phyloP scores from a whole-genome alignment of 2,113 vertebrate species.

The Odocoileus virginianus region DNA sequence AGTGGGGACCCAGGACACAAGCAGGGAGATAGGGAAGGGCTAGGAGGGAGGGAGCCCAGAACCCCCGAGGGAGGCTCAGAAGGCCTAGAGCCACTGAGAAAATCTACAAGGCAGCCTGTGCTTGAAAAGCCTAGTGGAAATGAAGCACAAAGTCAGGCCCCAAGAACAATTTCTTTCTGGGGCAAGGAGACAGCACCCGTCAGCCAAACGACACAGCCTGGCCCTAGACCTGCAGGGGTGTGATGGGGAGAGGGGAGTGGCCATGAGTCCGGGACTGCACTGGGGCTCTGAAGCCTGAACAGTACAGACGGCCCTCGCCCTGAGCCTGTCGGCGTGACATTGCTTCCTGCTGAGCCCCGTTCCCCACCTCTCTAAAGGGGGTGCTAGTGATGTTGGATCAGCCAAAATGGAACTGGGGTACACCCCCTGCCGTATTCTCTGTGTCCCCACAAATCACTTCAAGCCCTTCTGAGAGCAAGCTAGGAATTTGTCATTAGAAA shows the following conservation, averaged over 20 bases:
- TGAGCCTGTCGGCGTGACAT: fast-evolving
- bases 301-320: fast-evolving
- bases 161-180: too few relatives aligned
- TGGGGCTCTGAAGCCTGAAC: background rate
- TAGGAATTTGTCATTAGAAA: background rate
- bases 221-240: background rate
- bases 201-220: background rate
- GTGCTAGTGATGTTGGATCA: fast-evolving
- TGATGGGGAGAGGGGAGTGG: too few relatives aligned
- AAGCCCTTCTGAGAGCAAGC: background rate
- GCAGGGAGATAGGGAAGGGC: background rate
- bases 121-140: background rate
- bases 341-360: background rate
- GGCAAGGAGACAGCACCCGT: background rate
- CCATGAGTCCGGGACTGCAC: fast-evolving
- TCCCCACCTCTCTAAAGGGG: background rate
- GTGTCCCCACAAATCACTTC: background rate
- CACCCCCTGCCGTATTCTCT: fast-evolving
- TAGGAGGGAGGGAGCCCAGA: background rate
- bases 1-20: background rate
- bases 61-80: background rate
- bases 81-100: background rate
- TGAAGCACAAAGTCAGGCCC: background rate
- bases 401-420: fast-evolving
- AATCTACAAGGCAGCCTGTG: background rate